Base-by-base conservation (phyloP, 2,888 invertebrate genomes). In the Catonia carolina region DNA sequence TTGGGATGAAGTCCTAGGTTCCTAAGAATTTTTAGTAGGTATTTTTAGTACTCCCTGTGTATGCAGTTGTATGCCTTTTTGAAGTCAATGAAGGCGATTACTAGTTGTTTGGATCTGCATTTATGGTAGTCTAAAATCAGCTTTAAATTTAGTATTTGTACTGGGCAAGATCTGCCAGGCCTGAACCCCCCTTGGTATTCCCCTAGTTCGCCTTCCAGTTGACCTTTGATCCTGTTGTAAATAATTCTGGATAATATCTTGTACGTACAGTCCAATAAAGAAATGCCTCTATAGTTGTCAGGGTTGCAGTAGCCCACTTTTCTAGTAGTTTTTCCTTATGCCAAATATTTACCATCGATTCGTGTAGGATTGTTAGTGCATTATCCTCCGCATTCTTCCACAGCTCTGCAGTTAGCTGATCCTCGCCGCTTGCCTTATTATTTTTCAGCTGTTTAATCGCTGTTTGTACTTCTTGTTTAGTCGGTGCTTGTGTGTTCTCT, bases 111-210 rank as follows among this genome's bases (percentile, higher is more conserved):
- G 10, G 7, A 4, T 49, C 49, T 49, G 5, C 5, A 14, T 49
- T 31, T 49, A 6, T 14, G 8, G n/a, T 49, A 31, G 6, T 27
- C 15, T 36, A 49, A 35, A 8, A 49, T 49, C 4, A 49, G 17
- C 14, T 31, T 31, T 14, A 53, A 22, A 6, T 15, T 49, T 12
- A 49, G 18, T 15, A 53, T 45, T 15, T 53, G 47, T 12, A 18
- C 42, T 4, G 39, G 2, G 20, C 53, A 53, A 8, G 5, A 17
- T 45, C 53, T 53, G 8, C 53, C 15, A 17, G 36, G 18, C 15
- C 42, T 53, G 20, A 53, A 45, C 22, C 53, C 53, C n/a, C 53
- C 8, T 23, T 53, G 53, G 27, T 42, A 53, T 45, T 53, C 53
- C 45, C 53, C 53, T n/a, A 53, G 14, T 45, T 53, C 39, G 5